Conservation (phyloP, 2,113 vertebrate species). For the Gallinago jamesoni region DNA sequence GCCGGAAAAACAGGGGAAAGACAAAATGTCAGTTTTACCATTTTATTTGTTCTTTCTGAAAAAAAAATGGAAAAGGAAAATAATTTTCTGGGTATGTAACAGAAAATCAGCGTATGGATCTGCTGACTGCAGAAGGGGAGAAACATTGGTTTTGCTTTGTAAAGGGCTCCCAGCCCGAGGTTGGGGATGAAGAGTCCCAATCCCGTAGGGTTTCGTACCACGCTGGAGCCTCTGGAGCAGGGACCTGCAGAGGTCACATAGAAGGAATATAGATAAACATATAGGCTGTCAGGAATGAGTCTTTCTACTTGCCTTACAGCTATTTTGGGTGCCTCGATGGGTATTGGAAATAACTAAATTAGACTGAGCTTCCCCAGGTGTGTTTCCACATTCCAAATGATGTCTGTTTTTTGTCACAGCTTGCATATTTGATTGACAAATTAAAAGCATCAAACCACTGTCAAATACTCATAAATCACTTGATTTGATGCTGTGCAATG, state of each 20-base stretch:
- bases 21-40: background rate
- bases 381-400: background rate
- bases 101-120: background rate
- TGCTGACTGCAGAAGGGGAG: background rate
- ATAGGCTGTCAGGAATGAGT: background rate
- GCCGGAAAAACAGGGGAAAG: background rate
- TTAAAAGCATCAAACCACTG: background rate
- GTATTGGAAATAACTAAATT: background rate
- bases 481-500: background rate
- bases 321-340: fast-evolving
- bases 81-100: background rate
- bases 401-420: background rate
- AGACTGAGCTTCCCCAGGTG: background rate
- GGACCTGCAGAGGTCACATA: background rate
- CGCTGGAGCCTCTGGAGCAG: background rate
- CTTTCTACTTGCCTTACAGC: background rate
- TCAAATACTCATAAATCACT: background rate
- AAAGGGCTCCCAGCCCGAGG: background rate
- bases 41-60: background rate
- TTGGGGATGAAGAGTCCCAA: fast-evolving
- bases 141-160: background rate
- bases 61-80: background rate
- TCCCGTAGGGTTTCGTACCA: background rate
- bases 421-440: background rate
- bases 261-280: background rate